Conservation (phyloP, 2,113 vertebrate genomes). For the Isurus oxyrinchus region DNA sequence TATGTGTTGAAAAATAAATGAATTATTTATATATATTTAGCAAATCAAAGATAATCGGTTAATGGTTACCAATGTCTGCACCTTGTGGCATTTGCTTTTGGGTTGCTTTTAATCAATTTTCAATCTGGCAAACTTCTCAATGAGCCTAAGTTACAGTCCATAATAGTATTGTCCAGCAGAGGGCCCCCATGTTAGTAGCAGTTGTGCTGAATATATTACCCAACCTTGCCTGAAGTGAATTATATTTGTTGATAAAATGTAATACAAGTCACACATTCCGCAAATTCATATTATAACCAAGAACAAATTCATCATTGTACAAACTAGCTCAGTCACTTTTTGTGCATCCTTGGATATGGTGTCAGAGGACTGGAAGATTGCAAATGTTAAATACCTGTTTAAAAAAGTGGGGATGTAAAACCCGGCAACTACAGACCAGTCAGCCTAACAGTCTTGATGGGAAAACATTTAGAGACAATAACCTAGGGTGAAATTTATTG, state of each 20-base stretch:
- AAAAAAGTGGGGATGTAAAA: too few relatives aligned
- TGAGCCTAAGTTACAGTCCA: background rate
- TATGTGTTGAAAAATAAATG: background rate
- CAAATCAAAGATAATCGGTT: background rate
- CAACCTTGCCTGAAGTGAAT: background rate
- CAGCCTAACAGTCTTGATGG: too few relatives aligned
- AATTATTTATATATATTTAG: background rate
- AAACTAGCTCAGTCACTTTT: background rate
- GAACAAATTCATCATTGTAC: background rate
- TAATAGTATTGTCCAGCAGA: constrained; percentile 17
- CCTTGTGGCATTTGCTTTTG: background rate
- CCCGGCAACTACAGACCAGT: too few relatives aligned
- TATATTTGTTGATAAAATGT: background rate
- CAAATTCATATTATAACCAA: background rate
- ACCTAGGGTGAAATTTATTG: too few relatives aligned
- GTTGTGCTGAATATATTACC: background rate
- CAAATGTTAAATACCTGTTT: too few relatives aligned
- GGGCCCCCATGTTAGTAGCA: constrained; percentile 16
- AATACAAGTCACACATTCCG: background rate
- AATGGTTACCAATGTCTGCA: background rate
- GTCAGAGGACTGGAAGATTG: too few relatives aligned
- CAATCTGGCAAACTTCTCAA: background rate
- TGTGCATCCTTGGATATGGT: too few relatives aligned
- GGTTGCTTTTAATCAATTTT: background rate
- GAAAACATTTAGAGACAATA: too few relatives aligned